Evolutionary conservation across 2,888 invertebrate species (phyloP).

Genomic region (Athetis lepigone): DNA sequence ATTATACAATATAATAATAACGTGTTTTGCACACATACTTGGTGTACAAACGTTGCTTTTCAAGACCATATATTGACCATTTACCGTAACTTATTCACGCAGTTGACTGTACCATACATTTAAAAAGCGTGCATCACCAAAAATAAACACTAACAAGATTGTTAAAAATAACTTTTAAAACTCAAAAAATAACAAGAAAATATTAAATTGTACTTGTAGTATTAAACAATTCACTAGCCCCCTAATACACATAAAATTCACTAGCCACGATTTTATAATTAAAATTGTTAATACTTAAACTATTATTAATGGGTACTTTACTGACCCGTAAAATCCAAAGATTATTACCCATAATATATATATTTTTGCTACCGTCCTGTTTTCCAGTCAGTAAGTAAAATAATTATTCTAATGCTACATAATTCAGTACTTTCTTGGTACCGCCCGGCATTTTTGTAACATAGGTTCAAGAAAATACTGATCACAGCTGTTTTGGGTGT

Average conservation of each 20-base stretch:
- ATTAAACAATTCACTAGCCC: constrained; percentile 61
- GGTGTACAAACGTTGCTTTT: no score
- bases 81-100: constrained; percentile 3
- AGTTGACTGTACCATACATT: constrained; percentile 27
- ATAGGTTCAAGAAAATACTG: constrained; percentile 23
- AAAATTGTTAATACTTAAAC: constrained; percentile 49
- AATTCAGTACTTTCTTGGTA: constrained; percentile 28
- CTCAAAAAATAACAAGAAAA: constrained; percentile 29
- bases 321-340: constrained; percentile 4
- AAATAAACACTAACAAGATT: constrained; percentile 17
- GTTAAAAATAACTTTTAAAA: constrained; percentile 26
- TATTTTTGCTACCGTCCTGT: neutral
- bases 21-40: no score
- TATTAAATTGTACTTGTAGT: constrained; percentile 62
- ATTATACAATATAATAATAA: no score
- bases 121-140: constrained; percentile 17
- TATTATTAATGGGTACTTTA: constrained; percentile 24
- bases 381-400: constrained; percentile 16
- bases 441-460: neutral
- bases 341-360: neutral
- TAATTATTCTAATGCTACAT: constrained; percentile 18
- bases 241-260: constrained; percentile 67
- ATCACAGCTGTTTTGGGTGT: constrained; percentile 24
- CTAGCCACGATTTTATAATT: constrained; percentile 72
- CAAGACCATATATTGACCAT: no score